phyloP scores from a whole-genome alignment of 2,113 vertebrate species.

The Verasper variegatus region DNA sequence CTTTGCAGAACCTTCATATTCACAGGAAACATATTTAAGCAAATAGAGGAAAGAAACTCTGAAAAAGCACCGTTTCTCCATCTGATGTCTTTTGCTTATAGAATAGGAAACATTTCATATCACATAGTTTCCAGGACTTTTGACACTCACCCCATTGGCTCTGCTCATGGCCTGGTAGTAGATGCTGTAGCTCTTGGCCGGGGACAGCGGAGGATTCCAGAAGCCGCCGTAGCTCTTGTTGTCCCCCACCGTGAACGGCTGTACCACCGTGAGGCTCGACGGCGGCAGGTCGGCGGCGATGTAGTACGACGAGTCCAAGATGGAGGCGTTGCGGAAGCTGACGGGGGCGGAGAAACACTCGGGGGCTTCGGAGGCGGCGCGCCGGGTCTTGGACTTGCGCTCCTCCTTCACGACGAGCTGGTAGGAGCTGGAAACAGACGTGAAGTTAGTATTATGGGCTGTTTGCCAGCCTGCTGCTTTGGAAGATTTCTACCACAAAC shows the following conservation, averaged over 20 bases:
- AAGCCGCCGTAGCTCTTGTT: slow-evolving; percentile 98
- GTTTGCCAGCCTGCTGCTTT: too few relatives aligned
- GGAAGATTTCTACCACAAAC: too few relatives aligned
- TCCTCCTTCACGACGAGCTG: slow-evolving; percentile 97
- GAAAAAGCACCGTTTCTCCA: too few relatives aligned
- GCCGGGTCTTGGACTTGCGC: slow-evolving; percentile 88
- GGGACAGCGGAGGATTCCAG: slow-evolving; percentile 96
- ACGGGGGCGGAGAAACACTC: slow-evolving; percentile 93
- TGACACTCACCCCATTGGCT: slow-evolving; percentile 91
- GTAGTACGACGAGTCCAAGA: slow-evolving; percentile 91
- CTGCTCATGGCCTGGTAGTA: slow-evolving; percentile 97
- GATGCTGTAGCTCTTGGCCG: slow-evolving; percentile 97
- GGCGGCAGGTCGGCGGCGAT: slow-evolving; percentile 94
- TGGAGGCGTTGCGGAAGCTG: slow-evolving; percentile 92
- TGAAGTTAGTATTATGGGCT: too few relatives aligned
- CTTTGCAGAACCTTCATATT: too few relatives aligned
- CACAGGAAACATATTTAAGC: too few relatives aligned
- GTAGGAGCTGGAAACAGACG: slow-evolving; percentile 85
- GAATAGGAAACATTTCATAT: too few relatives aligned
- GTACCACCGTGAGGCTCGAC: slow-evolving; percentile 87
- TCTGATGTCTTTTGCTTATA: too few relatives aligned
- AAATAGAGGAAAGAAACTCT: too few relatives aligned
- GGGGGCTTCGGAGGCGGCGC: slow-evolving; percentile 88
- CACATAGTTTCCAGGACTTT: too few relatives aligned
- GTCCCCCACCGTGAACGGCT: slow-evolving; percentile 96